A percentile compares a stretch with the other conserved stretches of the same genome.
These are phyloP conservation scores for Spilosoma lubricipeda DNA, from an alignment of 2,888 invertebrate genomes.

Conservation along the genomic window DNA sequence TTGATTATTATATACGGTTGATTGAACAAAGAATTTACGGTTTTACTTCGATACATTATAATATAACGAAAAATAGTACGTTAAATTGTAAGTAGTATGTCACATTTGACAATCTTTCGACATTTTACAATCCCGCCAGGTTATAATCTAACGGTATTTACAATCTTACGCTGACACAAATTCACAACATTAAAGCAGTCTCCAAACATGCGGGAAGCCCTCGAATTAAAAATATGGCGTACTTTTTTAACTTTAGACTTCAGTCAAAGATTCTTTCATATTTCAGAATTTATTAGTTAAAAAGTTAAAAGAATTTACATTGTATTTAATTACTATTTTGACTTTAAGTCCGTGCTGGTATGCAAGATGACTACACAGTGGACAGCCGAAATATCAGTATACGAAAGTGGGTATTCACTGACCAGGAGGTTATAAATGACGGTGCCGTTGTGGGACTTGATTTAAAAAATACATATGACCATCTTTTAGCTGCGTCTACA, in stretches of 20 bases:
- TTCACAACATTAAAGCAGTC: too few relatives aligned
- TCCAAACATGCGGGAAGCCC: neutral
- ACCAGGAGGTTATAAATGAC: conserved; percentile 91
- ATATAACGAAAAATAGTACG: too few relatives aligned
- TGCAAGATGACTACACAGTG: conserved; percentile 83
- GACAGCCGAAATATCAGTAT: conserved; percentile 89
- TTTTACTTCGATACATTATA: too few relatives aligned
- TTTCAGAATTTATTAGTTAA: neutral
- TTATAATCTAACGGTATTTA: too few relatives aligned
- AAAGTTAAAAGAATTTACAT: neutral
- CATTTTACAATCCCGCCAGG: too few relatives aligned
- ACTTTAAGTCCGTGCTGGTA: conserved; percentile 89
- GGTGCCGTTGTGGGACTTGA: conserved; percentile 91
- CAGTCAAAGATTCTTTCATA: neutral
- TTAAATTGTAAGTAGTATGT: too few relatives aligned
- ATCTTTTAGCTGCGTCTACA: conserved; percentile 92
- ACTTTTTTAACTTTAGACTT: neutral
- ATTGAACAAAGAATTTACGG: too few relatives aligned
- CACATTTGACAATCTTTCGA: too few relatives aligned
- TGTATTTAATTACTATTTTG: neutral
- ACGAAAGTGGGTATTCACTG: conserved; percentile 95
- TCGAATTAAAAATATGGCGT: neutral
- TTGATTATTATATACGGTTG: too few relatives aligned
- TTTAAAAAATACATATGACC: conserved; percentile 93
- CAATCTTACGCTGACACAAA: too few relatives aligned